Percentiles rank a stretch among this genome's conserved stretches.
phyloP scores from a whole-genome alignment of 2,797 vertebrate genomes.

The Pyrocephalus nanus region DNA sequence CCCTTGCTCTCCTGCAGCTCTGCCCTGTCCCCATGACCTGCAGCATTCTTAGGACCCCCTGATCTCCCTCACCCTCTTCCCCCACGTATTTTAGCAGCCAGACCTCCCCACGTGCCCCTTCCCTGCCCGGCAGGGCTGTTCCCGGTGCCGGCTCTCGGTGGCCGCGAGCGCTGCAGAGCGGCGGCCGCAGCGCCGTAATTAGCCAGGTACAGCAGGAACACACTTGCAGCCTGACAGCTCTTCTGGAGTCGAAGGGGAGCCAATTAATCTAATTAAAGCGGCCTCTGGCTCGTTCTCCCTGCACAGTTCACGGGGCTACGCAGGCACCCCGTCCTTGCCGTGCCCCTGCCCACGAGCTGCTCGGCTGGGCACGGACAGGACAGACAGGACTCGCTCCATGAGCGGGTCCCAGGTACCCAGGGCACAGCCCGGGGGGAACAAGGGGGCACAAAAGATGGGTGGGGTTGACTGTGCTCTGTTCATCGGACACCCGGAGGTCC shows the following conservation, averaged over 20 bases:
- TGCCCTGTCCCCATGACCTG: background rate
- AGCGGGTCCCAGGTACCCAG: accelerated
- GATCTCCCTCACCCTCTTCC: background rate
- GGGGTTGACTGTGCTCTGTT: background rate
- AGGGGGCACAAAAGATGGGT: accelerated
- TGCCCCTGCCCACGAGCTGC: background rate
- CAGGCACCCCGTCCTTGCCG: accelerated
- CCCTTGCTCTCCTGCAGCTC: background rate
- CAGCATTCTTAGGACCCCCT: background rate
- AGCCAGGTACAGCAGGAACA: conserved; percentile 51
- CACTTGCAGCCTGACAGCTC: conserved; percentile 48
- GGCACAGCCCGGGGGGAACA: background rate
- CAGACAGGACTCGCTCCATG: accelerated
- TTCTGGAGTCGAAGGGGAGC: conserved; percentile 46
- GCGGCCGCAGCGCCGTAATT: background rate
- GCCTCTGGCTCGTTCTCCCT: background rate
- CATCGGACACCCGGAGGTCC: accelerated
- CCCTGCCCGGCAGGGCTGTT: background rate
- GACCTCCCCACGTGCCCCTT: background rate
- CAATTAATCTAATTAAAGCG: conserved; percentile 66
- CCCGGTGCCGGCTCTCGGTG: background rate
- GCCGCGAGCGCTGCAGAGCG: background rate
- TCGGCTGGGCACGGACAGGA: accelerated
- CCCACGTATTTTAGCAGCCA: background rate
- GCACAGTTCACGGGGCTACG: background rate